phyloP scores from a whole-genome alignment of 2,113 vertebrate species.

The Saguinus midas region DNA sequence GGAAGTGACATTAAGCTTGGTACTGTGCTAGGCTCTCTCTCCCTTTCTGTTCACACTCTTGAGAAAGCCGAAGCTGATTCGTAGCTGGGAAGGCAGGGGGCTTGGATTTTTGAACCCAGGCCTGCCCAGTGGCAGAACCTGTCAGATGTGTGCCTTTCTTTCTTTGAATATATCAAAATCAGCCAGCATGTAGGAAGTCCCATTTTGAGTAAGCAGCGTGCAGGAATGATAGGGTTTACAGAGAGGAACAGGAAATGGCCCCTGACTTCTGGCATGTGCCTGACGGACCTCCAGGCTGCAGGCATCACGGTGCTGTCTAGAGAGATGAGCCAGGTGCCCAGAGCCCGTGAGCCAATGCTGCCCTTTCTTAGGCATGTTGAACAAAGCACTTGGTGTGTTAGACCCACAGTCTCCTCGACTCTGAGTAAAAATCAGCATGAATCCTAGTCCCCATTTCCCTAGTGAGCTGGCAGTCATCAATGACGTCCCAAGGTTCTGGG shows the following conservation, averaged over 20 bases:
- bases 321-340: background rate
- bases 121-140: background rate
- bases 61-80: background rate
- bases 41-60: background rate
- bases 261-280: background rate
- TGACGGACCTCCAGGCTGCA: background rate
- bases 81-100: background rate
- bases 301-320: background rate
- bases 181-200: background rate
- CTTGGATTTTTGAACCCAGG: background rate
- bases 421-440: background rate
- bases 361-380: background rate
- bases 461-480: background rate
- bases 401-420: background rate
- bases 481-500: background rate
- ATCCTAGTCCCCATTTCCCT: background rate
- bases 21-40: accelerated
- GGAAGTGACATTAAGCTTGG: no score
- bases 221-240: background rate
- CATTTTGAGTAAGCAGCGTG: background rate
- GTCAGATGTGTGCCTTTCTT: background rate
- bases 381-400: background rate
- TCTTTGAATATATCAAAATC: no score
- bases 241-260: background rate
- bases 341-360: background rate